Conservation (phyloP, 2,888 invertebrate genomes). For the Apamea epomidion region DNA sequence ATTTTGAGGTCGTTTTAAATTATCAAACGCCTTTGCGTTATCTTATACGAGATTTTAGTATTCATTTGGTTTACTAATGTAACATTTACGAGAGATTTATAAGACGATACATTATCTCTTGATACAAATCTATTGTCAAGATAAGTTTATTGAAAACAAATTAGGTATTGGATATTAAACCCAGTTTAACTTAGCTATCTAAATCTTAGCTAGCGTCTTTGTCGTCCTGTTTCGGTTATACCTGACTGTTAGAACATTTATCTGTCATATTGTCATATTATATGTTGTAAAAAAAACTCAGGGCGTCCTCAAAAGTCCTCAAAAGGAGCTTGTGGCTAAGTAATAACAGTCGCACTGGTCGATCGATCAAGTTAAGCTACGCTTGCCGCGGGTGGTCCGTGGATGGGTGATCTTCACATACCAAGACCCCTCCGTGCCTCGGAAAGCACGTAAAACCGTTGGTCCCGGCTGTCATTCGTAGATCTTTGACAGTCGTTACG, state of each 20-base stretch:
- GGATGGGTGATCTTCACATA: no score
- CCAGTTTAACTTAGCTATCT: not conserved
- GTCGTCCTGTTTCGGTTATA: not conserved
- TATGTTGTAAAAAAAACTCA: not conserved
- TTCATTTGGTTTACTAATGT: slow-evolving; percentile 8
- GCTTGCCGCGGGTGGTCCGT: no score
- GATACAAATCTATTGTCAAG: not conserved
- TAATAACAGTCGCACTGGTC: no score
- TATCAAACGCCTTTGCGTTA: not conserved
- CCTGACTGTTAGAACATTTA: not conserved
- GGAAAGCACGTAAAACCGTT: no score
- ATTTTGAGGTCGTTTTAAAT: slow-evolving; percentile 44
- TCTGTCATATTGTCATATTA: not conserved
- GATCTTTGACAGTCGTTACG: no score
- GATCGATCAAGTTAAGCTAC: no score
- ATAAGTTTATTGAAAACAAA: not conserved
- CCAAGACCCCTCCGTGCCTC: no score
- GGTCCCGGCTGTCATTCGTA: no score
- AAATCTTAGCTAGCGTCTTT: not conserved
- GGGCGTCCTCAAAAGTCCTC: no score
- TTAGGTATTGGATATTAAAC: not conserved
- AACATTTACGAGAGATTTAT: slow-evolving; percentile 8
- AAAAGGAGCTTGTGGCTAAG: no score
- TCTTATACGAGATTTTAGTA: not conserved
- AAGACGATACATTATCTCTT: not conserved